A percentile compares a stretch with the other conserved stretches of the same genome.
phyloP scores from a whole-genome alignment of 2,888 invertebrate genomes.

The Margaritifera margaritifera region DNA sequence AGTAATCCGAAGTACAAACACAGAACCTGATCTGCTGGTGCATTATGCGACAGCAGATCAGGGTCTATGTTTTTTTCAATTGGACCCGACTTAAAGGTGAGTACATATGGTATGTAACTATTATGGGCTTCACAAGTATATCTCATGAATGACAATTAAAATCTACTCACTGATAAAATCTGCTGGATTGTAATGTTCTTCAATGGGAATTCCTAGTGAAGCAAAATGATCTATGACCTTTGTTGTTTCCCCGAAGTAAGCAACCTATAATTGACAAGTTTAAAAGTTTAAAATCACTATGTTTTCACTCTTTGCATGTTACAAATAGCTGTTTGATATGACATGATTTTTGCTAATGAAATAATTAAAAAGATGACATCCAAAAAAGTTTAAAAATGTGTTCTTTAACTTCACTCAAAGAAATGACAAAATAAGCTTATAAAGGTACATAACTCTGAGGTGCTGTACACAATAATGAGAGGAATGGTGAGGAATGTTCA shows the following conservation, averaged over 20 bases:
- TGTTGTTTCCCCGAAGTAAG: slow-evolving; percentile 78
- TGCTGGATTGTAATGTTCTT: slow-evolving; percentile 87
- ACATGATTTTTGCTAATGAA: too few relatives aligned
- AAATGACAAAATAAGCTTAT: too few relatives aligned
- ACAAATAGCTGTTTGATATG: not conserved
- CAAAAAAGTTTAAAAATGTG: not conserved
- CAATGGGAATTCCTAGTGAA: slow-evolving; percentile 81
- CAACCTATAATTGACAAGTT: slow-evolving; percentile 38
- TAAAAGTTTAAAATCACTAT: not conserved
- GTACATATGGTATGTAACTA: not conserved
- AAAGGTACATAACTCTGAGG: too few relatives aligned
- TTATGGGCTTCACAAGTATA: too few relatives aligned
- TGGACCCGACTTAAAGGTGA: too few relatives aligned
- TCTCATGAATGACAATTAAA: not conserved
- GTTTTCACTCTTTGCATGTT: not conserved
- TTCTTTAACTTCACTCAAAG: too few relatives aligned
- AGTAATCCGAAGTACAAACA: too few relatives aligned
- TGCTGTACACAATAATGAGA: too few relatives aligned
- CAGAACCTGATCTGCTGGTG: too few relatives aligned
- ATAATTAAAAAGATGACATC: not conserved
- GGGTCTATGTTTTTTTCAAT: too few relatives aligned
- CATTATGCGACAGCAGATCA: too few relatives aligned
- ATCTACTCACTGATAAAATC: slow-evolving; percentile 76
- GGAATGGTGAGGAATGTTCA: too few relatives aligned
- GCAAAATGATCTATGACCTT: slow-evolving; percentile 84